Conservation (phyloP, 2,888 invertebrate genomes). For the Drosophila siamana region DNA sequence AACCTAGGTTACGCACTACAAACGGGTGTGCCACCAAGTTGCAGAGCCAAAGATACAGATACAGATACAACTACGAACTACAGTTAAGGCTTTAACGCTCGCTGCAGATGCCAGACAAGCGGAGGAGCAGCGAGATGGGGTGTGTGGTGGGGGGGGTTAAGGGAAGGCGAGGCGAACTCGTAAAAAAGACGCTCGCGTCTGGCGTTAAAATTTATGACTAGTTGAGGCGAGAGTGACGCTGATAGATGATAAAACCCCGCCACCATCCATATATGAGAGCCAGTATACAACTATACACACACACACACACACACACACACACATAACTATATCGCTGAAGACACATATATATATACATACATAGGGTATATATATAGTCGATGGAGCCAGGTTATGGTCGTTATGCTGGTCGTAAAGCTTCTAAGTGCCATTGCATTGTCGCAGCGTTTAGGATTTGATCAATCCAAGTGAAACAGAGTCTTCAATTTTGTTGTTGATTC, state of each 20-base stretch:
- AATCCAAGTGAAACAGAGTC: conserved; percentile 15
- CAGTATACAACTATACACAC: conserved; percentile 1
- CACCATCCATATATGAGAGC: conserved; percentile 6
- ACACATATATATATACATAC: background rate
- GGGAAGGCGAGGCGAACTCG: conserved; percentile 31
- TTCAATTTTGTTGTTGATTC: background rate
- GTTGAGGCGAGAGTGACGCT: conserved; percentile 60
- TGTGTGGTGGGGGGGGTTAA: background rate
- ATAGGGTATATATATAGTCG: background rate
- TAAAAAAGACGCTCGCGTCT: conserved; percentile 55
- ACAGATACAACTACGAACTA: conserved; percentile 14
- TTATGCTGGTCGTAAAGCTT: conserved; percentile 42
- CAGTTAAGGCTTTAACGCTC: conserved; percentile 16
- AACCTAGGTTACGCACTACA: conserved; percentile 33
- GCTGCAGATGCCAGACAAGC: conserved; percentile 7
- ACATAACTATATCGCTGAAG: background rate
- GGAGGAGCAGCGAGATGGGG: conserved; percentile 16
- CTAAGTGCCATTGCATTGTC: conserved; percentile 30
- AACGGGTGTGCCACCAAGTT: conserved; percentile 52
- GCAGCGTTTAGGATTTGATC: conserved; percentile 11
- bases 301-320: background rate
- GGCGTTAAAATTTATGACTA: conserved; percentile 62
- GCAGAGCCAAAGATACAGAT: conserved; percentile 23
- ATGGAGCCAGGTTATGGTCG: conserved; percentile 32
- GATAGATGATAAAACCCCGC: conserved; percentile 57